phyloP scores from a whole-genome alignment of 2,113 vertebrate species.

The Miniopterus natalensis region DNA sequence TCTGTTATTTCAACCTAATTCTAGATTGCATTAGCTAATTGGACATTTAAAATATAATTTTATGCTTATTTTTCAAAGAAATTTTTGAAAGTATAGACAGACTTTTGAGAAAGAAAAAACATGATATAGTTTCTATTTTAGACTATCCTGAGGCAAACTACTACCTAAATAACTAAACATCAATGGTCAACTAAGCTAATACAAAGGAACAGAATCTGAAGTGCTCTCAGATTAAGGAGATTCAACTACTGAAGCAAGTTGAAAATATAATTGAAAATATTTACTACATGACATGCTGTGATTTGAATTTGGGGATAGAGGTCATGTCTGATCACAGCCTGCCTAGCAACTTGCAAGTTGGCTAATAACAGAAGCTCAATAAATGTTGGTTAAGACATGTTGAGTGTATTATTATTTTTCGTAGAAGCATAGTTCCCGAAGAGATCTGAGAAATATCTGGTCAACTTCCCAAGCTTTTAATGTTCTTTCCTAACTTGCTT shows the following conservation, averaged over 20 bases:
- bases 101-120: neutral
- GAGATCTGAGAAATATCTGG: neutral
- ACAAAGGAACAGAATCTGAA: neutral
- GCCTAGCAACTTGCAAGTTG: neutral
- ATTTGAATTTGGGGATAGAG: neutral
- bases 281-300: fast-evolving
- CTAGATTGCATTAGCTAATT: neutral
- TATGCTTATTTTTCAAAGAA: neutral
- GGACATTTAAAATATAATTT: slow-evolving; percentile 10
- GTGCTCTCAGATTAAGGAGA: neutral
- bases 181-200: neutral
- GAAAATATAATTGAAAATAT: neutral
- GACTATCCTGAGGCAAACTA: neutral
- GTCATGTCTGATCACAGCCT: fast-evolving
- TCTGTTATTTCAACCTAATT: neutral
- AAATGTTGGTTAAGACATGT: neutral
- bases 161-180: neutral
- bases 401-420: neutral
- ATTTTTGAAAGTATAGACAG: neutral
- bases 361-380: neutral
- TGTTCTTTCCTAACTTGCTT: neutral
- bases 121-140: neutral
- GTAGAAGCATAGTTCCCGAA: neutral
- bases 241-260: neutral
- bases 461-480: neutral